Base-by-base conservation (phyloP, 2,888 invertebrate genomes). In the Clusia tigrina region DNA sequence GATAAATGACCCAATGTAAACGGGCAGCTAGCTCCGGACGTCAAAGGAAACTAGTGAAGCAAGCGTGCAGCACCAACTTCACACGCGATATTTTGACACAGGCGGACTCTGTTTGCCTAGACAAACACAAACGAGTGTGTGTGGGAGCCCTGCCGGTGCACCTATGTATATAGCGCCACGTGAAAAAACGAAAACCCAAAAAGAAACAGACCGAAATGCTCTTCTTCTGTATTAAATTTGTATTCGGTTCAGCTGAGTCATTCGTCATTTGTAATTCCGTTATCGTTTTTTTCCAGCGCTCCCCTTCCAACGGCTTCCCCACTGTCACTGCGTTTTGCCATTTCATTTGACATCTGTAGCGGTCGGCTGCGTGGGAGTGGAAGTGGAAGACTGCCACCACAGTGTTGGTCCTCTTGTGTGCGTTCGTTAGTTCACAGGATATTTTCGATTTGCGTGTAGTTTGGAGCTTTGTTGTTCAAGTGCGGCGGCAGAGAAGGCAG, bases 1-100 rank as follows among this genome's bases (percentile, higher is more conserved):
- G 78, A 78, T 78, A 78, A 78, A 78, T 78, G 77, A 78, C 74
- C 77, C 69, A 72, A 75, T 69, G 62, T 63, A 54, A 60, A 22
- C 60, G 37, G 53, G 25, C 56, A 2, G 54, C 46, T 10, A 17
- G 22, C 22, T 71, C 69, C 59, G 65, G 69, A 61, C 62, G 64
- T 37, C 65, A 58, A 53, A 63, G 64, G 58, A 48, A 37, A 26
- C 54, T 57, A 53, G 48, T 26, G 54, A 32, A 26, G 48, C 2
- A 62, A 56, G 46, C 57, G 57, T 62, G 61, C 20, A 54, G 48
- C 24, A 23, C 22, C 51, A 37, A 42, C 54, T 48, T 38, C 58
- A 20, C 58, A 58, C 58, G 62, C 58, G 58, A 62, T 54, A 48
- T 48, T 57, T 62, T 54, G 54, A 48, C 32, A 22, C 48, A 18